These are phyloP conservation scores for Dryobotodes eremita DNA, from an alignment of 2,888 invertebrate species.

Conservation along the genomic window DNA sequence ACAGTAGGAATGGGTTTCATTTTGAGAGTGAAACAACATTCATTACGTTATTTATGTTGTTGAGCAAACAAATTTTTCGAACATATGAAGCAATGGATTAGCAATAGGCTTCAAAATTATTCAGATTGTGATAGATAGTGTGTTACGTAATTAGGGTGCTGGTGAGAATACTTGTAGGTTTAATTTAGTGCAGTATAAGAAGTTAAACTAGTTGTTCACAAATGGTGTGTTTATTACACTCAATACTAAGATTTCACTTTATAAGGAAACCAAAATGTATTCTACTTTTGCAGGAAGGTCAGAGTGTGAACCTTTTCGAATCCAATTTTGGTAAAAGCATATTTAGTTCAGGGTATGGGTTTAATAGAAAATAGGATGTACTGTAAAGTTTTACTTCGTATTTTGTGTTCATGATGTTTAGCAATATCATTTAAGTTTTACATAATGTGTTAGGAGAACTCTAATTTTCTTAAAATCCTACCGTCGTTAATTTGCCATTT, in stretches of 20 bases:
- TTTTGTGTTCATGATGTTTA: neutral
- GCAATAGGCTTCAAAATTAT: no score
- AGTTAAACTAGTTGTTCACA: neutral
- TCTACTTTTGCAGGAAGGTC: slow-evolving; percentile 11
- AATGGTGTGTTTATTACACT: neutral
- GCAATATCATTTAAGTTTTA: neutral
- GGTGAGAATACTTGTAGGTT: neutral
- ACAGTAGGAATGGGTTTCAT: no score
- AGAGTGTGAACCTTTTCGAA: slow-evolving; percentile 39
- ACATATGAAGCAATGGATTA: no score
- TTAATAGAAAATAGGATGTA: slow-evolving; percentile 20
- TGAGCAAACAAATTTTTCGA: no score
- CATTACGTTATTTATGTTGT: no score
- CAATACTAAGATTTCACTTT: slow-evolving; percentile 4
- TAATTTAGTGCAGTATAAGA: neutral
- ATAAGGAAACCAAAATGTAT: slow-evolving; percentile 27
- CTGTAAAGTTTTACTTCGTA: slow-evolving; percentile 6
- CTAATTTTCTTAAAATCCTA: no score
- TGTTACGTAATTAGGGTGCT: no score
- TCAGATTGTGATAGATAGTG: no score
- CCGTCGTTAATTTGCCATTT: neutral
- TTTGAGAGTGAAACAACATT: no score
- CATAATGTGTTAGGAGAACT: neutral
- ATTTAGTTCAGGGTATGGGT: slow-evolving; percentile 40
- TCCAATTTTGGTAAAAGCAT: slow-evolving; percentile 62